Conservation (phyloP, 2,113 vertebrate genomes). For the Dendrocopos noguchii region DNA sequence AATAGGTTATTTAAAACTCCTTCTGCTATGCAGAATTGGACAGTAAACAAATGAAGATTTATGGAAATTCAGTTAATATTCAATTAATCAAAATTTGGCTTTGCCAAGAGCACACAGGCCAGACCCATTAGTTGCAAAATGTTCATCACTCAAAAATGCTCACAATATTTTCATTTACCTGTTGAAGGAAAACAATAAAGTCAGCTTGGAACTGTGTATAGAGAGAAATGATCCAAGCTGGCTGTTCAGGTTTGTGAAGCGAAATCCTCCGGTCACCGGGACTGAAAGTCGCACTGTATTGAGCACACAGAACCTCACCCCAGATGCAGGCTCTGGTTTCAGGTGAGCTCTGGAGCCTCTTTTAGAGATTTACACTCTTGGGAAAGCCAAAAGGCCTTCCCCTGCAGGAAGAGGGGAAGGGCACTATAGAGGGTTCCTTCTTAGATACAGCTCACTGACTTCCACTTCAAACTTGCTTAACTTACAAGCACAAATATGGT, state of each 20-base stretch:
- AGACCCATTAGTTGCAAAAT: not conserved
- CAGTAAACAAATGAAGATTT: not conserved
- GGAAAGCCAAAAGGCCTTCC: not conserved
- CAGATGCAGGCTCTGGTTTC: not conserved
- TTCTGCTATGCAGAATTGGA: not conserved
- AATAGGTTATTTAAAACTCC: not conserved
- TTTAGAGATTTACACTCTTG: not conserved
- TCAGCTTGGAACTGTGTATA: not conserved
- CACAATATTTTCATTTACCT: not conserved
- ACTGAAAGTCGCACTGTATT: rapidly evolving
- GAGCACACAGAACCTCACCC: not conserved
- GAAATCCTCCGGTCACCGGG: not conserved
- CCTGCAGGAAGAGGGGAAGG: not conserved
- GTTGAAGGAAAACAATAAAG: not conserved
- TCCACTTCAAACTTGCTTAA: not conserved
- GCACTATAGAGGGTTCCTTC: not conserved
- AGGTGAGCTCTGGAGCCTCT: rapidly evolving
- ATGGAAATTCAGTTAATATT: not conserved
- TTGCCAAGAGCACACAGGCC: not conserved
- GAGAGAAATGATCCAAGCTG: not conserved
- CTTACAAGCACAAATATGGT: not conserved
- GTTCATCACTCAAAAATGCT: not conserved
- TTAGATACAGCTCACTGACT: not conserved
- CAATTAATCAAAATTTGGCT: not conserved
- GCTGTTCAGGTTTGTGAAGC: not conserved